Percentiles rank a stretch among this genome's conserved stretches.
phyloP scores from a whole-genome alignment of 2,797 vertebrate species.

The Hydrocynus forskahlii region DNA sequence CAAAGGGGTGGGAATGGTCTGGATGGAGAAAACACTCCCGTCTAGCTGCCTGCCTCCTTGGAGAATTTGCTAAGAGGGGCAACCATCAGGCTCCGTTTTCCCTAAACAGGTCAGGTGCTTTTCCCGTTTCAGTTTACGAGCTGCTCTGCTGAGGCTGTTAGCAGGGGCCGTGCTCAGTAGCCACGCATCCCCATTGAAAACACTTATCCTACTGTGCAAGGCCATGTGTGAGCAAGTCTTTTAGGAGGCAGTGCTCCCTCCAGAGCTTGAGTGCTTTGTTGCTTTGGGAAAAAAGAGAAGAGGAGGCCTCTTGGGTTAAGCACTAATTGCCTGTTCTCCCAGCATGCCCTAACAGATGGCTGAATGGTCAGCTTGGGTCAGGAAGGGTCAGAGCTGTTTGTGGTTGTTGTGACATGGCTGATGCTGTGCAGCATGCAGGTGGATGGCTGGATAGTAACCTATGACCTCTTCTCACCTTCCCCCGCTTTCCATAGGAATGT shows the following conservation, averaged over 20 bases:
- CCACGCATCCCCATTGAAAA: constrained; percentile 10
- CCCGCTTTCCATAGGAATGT: constrained; percentile 12
- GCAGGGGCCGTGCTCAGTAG: constrained; percentile 20
- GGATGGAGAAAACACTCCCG: constrained; percentile 55
- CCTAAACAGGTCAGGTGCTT: constrained; percentile 50
- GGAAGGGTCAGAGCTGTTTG: constrained; percentile 67
- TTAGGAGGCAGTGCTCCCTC: constrained; percentile 26
- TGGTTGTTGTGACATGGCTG: constrained; percentile 73
- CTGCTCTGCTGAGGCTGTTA: constrained; percentile 45
- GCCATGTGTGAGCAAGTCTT: background rate
- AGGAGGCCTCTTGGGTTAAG: constrained; percentile 21
- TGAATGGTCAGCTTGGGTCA: constrained; percentile 68
- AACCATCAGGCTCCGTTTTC: constrained; percentile 48
- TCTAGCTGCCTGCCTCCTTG: constrained; percentile 24
- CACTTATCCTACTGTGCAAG: constrained; percentile 37
- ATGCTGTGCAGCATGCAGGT: constrained; percentile 73
- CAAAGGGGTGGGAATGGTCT: constrained; percentile 38
- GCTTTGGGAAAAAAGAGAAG: background rate
- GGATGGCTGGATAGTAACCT: constrained; percentile 68
- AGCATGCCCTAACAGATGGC: constrained; percentile 74
- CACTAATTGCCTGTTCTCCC: constrained; percentile 51
- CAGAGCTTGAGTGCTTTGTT: background rate
- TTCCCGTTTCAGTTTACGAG: constrained; percentile 52
- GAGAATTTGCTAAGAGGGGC: constrained; percentile 43
- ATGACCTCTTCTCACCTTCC: constrained; percentile 19